A percentile compares a stretch with the other conserved stretches of the same genome.
Conservation (phyloP, 2,888 invertebrate genomes). For the Ormyrus thymus region DNA sequence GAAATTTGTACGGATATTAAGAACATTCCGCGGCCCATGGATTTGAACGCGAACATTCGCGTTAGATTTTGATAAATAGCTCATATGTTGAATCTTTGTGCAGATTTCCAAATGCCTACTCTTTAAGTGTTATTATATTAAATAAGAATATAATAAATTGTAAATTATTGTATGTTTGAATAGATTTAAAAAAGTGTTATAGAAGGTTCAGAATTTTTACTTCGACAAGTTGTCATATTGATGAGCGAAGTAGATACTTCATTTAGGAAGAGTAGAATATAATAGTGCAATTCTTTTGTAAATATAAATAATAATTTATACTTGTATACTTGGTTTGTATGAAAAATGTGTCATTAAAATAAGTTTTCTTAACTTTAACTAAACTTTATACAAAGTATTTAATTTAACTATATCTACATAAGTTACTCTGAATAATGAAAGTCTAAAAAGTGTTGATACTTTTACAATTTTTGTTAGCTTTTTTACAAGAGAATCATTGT, state of each 20-base stretch:
- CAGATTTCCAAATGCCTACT: conserved; percentile 25
- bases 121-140: conserved; percentile 5
- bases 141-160: background rate
- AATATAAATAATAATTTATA: conserved; percentile 45
- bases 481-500: background rate
- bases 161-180: conserved; percentile 14
- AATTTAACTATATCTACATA: background rate
- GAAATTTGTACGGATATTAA: conserved; percentile 21
- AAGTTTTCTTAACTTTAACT: conserved; percentile 1
- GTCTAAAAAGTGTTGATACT: conserved; percentile 5
- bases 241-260: background rate
- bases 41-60: conserved; percentile 48
- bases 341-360: conserved; percentile 25
- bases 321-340: conserved; percentile 9
- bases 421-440: background rate
- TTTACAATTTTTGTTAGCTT: background rate
- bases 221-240: conserved; percentile 18
- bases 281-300: background rate
- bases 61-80: conserved; percentile 39
- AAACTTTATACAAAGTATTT: conserved; percentile 1
- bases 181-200: background rate
- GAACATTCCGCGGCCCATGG: conserved; percentile 42
- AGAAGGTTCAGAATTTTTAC: background rate
- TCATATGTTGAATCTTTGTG: conserved; percentile 15
- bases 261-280: background rate